Conservation (phyloP, 2,113 vertebrate genomes). For the Brevimyrus niger region DNA sequence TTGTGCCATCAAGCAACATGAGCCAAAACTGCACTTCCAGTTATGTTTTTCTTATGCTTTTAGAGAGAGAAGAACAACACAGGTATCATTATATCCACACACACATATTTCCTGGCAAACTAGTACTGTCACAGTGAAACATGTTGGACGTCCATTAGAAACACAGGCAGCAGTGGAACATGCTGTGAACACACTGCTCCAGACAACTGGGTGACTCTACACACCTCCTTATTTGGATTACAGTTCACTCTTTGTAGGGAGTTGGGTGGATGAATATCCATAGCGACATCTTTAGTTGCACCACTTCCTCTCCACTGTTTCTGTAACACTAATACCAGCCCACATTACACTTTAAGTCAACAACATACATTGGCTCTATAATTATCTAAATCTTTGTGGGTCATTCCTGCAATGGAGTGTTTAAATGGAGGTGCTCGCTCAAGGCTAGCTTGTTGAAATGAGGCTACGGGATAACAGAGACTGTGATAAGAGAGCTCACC, state of each 20-base stretch:
- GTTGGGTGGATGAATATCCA: not conserved
- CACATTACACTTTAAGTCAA: not conserved
- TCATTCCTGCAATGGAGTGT: not conserved
- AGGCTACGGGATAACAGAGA: not conserved
- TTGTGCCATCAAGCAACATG: too few relatives aligned
- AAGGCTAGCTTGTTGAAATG: not conserved
- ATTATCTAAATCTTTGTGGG: not conserved
- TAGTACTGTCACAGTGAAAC: not conserved
- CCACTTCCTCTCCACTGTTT: not conserved
- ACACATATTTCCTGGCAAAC: not conserved
- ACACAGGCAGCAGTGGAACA: not conserved
- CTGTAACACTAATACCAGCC: not conserved
- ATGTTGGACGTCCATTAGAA: not conserved
- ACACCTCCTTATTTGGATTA: not conserved
- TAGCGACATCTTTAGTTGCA: not conserved
- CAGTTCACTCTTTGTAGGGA: not conserved
- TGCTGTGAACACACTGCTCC: not conserved
- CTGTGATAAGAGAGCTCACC: slow-evolving; percentile 24
- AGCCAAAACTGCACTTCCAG: not conserved
- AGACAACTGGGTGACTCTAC: not conserved
- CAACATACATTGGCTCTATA: not conserved
- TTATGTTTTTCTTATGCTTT: not conserved
- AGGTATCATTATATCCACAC: not conserved
- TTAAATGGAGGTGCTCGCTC: not conserved
- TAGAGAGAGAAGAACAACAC: not conserved